A percentile compares a stretch with the other conserved stretches of the same genome.
phyloP scores from a whole-genome alignment of 2,113 vertebrate species.

The Oreochromis spilurus region DNA sequence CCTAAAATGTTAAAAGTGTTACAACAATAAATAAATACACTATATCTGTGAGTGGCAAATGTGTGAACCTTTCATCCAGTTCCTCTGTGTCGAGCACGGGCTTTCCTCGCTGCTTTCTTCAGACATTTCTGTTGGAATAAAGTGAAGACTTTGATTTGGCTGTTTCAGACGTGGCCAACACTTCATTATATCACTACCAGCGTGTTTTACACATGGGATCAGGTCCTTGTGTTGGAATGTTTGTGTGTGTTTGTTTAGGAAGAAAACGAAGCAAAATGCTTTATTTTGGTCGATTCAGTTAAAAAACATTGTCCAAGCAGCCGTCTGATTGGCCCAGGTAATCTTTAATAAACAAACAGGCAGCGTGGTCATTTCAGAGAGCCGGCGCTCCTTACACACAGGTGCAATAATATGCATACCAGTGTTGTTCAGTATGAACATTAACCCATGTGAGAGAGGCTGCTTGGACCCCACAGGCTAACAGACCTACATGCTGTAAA shows the following conservation, averaged over 20 bases:
- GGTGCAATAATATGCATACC: neutral
- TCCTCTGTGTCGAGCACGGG: neutral
- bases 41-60: neutral
- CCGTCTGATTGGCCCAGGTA: neutral
- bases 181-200: neutral
- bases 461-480: neutral
- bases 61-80: neutral
- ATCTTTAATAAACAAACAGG: neutral
- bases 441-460: fast-evolving
- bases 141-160: neutral
- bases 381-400: neutral
- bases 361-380: neutral
- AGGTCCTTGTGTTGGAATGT: neutral
- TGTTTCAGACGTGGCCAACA: neutral
- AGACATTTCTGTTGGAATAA: neutral
- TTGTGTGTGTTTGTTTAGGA: neutral
- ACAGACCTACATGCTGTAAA: neutral
- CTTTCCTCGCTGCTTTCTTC: neutral
- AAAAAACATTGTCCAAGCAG: neutral
- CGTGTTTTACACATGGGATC: neutral
- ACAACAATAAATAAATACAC: neutral
- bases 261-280: neutral
- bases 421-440: neutral
- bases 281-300: neutral
- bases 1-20: neutral